These are phyloP conservation scores for Cyanoliseus patagonus DNA, from an alignment of 2,113 vertebrate species.

Conservation along the genomic window DNA sequence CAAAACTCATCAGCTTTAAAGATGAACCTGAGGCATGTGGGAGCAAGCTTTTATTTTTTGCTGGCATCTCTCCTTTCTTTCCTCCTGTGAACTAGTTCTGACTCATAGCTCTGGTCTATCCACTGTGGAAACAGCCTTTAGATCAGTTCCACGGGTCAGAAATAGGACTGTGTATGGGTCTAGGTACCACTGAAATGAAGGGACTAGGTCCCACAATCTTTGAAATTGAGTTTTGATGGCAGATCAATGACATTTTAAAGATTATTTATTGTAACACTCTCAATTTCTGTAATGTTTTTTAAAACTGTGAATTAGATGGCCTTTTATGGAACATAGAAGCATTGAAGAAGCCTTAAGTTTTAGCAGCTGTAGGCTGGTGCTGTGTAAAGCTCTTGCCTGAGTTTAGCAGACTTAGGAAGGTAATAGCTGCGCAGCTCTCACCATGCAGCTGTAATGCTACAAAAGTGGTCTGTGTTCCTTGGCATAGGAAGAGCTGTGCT, in stretches of 20 bases:
- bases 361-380: not conserved
- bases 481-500: not conserved
- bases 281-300: not conserved
- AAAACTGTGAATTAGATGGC: not conserved
- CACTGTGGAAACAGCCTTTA: not conserved
- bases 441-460: not conserved
- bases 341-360: not conserved
- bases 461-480: not conserved
- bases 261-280: not conserved
- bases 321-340: not conserved
- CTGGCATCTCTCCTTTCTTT: not conserved
- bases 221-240: not conserved
- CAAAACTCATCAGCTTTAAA: conserved; percentile 20
- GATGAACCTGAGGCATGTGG: not conserved
- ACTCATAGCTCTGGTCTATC: not conserved
- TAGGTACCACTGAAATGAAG: not conserved
- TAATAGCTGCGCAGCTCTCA: not conserved
- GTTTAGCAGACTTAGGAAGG: not conserved
- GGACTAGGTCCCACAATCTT: not conserved
- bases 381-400: not conserved
- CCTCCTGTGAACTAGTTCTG: not conserved
- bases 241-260: not conserved
- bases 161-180: not conserved
- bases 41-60: not conserved
- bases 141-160: not conserved